Evolutionary conservation across 1,140 invertebrate genomes (phyloP), one percentile per base, ranked within the genome.

Genomic region (Pissodes strobi): DNA sequence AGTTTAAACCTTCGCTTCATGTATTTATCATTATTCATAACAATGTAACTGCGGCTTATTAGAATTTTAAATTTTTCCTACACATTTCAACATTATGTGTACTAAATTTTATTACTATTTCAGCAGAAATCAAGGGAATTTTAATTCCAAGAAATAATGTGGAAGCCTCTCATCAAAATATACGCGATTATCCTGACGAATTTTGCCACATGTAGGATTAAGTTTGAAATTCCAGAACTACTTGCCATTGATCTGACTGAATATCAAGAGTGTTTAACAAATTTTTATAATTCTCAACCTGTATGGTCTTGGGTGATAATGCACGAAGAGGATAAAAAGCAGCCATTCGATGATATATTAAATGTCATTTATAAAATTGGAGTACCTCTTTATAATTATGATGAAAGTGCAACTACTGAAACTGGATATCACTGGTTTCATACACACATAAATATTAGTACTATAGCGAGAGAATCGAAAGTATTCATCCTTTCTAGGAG

Each of bases 291-390:
- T 4, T 48, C 45, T 18, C 19, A 48, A 10, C 13, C 6, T 1
- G 45, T 48, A 8, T 21, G 45, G 45, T 48, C 45, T 4, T 48
- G 13, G 13, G 9, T 48, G 3, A 13, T 48, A 1, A 21, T 48
- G 19, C 19, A 13, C 15, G 15, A 48, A 48, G 9, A 21, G 21
- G 19, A 48, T 22, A 9, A 23, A 6, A 22, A 8, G 3, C 45
- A 48, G 13, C 19, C 45, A 12, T 48, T 48, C 19, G 19, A 48
- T 18, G 9, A 22, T 22, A 13, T 48, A 3, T 23, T 48, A 23
- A 48, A 48, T 1, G 45, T 23, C 17, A 48, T 48, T 19, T 48
- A 48, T 23, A 18, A 22, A 18, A 23, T 48, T 12, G 45, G 45
- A 23, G 45, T 48, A 8, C 45, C 45, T 12, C 9, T 48, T 10